Percentiles rank a stretch among this genome's conserved stretches.
These are phyloP conservation scores for Bagarius yarrelli DNA, from an alignment of 2,113 vertebrate species.

Conservation along the genomic window DNA sequence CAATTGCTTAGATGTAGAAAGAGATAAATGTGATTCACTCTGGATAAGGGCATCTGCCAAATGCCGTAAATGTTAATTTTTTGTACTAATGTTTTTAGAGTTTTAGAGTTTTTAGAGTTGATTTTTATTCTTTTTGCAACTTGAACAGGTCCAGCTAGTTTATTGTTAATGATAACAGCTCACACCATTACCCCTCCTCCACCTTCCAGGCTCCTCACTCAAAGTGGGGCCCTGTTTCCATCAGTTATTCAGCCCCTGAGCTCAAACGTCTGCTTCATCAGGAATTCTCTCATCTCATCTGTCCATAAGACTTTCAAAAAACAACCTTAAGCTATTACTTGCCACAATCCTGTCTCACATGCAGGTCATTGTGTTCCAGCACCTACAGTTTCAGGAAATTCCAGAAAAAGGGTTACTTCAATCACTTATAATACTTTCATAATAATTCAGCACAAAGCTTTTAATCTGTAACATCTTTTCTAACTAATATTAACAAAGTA, in stretches of 20 bases:
- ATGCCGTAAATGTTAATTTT: background rate
- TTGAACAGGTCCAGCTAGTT: background rate
- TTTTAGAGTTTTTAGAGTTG: background rate
- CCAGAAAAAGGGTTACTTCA: background rate
- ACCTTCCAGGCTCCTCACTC: background rate
- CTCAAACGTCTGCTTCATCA: background rate
- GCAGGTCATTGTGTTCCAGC: background rate
- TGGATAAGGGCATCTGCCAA: too few relatives aligned
- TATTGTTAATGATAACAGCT: conserved; percentile 13
- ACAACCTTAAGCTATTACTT: background rate
- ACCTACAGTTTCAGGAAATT: background rate
- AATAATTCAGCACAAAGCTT: background rate
- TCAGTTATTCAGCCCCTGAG: background rate
- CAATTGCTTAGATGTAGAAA: too few relatives aligned
- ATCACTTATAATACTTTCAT: background rate
- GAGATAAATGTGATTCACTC: too few relatives aligned
- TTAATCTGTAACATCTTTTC: background rate
- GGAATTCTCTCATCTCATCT: background rate
- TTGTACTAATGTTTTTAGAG: background rate
- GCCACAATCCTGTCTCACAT: background rate
- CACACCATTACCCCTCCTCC: background rate
- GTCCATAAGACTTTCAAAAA: background rate
- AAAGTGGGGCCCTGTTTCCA: conserved; percentile 6
- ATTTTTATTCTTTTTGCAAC: background rate
- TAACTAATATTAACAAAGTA: background rate